phyloP scores from a whole-genome alignment of 2,888 invertebrate genomes.

The Busseola fusca region DNA sequence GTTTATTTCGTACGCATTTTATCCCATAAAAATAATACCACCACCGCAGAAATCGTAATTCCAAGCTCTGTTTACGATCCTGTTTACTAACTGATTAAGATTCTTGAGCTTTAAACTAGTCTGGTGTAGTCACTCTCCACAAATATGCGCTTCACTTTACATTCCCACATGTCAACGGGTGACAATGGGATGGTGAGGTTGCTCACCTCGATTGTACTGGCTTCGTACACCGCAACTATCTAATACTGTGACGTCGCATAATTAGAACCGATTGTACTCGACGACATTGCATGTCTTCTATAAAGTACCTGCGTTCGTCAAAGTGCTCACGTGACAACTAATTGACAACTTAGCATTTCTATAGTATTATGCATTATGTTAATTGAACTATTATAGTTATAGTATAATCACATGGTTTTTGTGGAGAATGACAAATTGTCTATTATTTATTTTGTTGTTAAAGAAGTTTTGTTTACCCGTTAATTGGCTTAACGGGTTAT shows the following conservation, averaged over 20 bases:
- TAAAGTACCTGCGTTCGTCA: conserved; percentile 36
- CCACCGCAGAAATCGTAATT: conserved; percentile 28
- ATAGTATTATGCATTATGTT: conserved; percentile 46
- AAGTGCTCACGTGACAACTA: conserved; percentile 50
- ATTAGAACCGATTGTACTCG: conserved; percentile 76
- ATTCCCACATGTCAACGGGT: conserved; percentile 78
- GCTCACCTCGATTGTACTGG: conserved; percentile 80
- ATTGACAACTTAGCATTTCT: conserved; percentile 55
- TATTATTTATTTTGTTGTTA: conserved; percentile 46
- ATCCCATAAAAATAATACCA: background rate
- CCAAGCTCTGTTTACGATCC: conserved; percentile 44
- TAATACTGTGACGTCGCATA: conserved; percentile 81
- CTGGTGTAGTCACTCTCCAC: conserved; percentile 58
- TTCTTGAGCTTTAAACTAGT: conserved; percentile 53
- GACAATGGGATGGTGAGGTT: conserved; percentile 84
- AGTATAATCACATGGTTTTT: conserved; percentile 53
- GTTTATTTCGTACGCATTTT: background rate
- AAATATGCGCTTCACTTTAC: conserved; percentile 72
- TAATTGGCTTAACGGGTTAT: conserved; percentile 52
- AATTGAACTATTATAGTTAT: conserved; percentile 44
- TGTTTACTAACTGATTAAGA: conserved; percentile 64
- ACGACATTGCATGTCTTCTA: conserved; percentile 55
- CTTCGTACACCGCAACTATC: conserved; percentile 68
- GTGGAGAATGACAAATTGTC: conserved; percentile 47
- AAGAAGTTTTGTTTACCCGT: conserved; percentile 34